phyloP scores from a whole-genome alignment of 1,140 invertebrate species.

The Hetaerina americana region DNA sequence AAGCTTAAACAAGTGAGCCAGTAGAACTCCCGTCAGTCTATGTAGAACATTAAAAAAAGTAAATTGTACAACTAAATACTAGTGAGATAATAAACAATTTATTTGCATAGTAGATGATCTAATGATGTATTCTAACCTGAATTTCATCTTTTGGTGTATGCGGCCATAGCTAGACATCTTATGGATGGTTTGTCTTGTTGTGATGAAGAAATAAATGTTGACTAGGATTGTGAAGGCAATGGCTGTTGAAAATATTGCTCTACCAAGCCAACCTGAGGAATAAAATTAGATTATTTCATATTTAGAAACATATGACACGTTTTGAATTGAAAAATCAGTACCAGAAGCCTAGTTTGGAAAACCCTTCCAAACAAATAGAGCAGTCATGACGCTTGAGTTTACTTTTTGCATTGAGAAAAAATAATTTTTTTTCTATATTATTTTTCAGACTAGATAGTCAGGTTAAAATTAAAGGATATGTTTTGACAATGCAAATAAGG shows the following conservation, averaged over 20 bases:
- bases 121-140: constrained; percentile 39
- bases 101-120: not conserved
- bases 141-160: constrained; percentile 72
- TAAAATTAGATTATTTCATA: constrained; percentile 14
- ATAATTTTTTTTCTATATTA: too few relatives aligned
- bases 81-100: not conserved
- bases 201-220: constrained; percentile 62
- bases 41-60: too few relatives aligned
- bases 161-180: constrained; percentile 64
- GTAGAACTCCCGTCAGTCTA: not conserved
- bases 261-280: constrained; percentile 55
- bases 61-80: too few relatives aligned
- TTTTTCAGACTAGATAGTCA: too few relatives aligned
- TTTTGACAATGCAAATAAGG: too few relatives aligned
- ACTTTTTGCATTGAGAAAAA: too few relatives aligned
- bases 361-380: too few relatives aligned
- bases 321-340: too few relatives aligned
- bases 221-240: constrained; percentile 62
- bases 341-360: too few relatives aligned
- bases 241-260: constrained; percentile 65
- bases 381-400: too few relatives aligned
- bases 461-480: too few relatives aligned
- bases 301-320: too few relatives aligned
- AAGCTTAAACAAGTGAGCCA: not conserved
- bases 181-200: constrained; percentile 63